phyloP scores from a whole-genome alignment of 2,797 vertebrate genomes.

The Sarcophilus harrisii region DNA sequence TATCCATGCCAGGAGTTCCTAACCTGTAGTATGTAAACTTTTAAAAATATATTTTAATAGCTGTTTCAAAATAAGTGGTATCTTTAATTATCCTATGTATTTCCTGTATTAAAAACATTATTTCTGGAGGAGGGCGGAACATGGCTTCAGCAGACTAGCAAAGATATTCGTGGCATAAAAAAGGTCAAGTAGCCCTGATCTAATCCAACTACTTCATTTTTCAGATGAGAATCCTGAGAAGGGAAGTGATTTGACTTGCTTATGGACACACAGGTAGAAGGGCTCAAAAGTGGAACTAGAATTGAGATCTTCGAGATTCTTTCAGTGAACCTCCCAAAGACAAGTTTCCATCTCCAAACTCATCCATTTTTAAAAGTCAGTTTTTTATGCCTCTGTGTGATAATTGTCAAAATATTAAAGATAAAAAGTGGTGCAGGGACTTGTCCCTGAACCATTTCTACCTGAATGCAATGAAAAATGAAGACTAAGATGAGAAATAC shows the following conservation, averaged over 20 bases:
- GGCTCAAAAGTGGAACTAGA: not conserved
- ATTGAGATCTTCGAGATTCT: not conserved
- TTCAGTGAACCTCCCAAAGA: not conserved
- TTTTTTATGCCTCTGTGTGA: not conserved
- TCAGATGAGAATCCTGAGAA: not conserved
- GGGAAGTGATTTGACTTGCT: not conserved
- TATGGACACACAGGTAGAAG: not conserved
- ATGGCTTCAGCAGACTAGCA: not conserved
- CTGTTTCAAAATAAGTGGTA: not conserved
- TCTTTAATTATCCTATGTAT: not conserved
- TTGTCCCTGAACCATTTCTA: not conserved
- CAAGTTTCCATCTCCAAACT: not conserved
- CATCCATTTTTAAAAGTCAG: not conserved
- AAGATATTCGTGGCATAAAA: not conserved
- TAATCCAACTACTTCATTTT: not conserved
- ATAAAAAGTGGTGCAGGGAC: not conserved
- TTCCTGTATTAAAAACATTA: not conserved
- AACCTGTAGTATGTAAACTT: not conserved
- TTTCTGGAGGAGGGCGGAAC: fast-evolving
- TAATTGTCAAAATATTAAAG: not conserved
- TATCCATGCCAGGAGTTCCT: not conserved
- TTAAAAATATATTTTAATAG: not conserved
- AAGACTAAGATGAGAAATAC: not conserved
- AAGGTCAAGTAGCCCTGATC: not conserved
- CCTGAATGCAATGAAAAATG: not conserved